phyloP scores from a whole-genome alignment of 1,140 invertebrate species.

The Drosophila ambigua region DNA sequence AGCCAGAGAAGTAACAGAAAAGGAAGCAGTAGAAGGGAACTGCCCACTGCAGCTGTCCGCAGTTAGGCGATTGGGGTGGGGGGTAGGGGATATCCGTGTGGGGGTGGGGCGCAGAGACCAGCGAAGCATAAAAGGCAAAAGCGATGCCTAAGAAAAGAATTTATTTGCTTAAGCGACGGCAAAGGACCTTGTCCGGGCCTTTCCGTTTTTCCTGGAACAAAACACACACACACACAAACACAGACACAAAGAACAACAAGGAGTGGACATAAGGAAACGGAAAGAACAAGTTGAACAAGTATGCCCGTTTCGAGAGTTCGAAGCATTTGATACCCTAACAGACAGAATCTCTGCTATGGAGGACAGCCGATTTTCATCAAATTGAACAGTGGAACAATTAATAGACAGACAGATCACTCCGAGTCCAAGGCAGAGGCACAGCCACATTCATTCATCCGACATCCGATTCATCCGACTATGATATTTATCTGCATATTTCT shows the following conservation, averaged over 20 bases:
- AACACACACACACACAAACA: conserved; percentile 18
- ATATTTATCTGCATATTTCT: too few species aligned
- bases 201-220: conserved; percentile 52
- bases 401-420: too few species aligned
- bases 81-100: neutral
- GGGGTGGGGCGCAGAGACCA: conserved; percentile 8
- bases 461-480: too few species aligned
- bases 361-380: too few species aligned
- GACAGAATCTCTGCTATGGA: neutral
- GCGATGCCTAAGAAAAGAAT: conserved; percentile 70
- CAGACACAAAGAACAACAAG: conserved; percentile 38
- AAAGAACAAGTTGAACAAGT: conserved; percentile 21
- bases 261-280: conserved; percentile 36
- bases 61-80: conserved; percentile 18
- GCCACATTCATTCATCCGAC: too few species aligned
- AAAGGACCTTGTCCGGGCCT: conserved; percentile 64
- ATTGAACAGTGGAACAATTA: too few species aligned
- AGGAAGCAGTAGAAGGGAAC: too few species aligned
- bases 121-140: conserved; percentile 65
- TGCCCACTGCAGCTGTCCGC: conserved; percentile 39
- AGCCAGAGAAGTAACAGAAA: neutral
- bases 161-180: conserved; percentile 77
- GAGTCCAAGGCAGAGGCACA: too few species aligned
- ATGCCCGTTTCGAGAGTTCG: too few species aligned
- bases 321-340: too few species aligned